Percentiles rank a stretch among this genome's conserved stretches.
phyloP scores from a whole-genome alignment of 2,888 invertebrate species.

The Eupeodes latifasciatus region DNA sequence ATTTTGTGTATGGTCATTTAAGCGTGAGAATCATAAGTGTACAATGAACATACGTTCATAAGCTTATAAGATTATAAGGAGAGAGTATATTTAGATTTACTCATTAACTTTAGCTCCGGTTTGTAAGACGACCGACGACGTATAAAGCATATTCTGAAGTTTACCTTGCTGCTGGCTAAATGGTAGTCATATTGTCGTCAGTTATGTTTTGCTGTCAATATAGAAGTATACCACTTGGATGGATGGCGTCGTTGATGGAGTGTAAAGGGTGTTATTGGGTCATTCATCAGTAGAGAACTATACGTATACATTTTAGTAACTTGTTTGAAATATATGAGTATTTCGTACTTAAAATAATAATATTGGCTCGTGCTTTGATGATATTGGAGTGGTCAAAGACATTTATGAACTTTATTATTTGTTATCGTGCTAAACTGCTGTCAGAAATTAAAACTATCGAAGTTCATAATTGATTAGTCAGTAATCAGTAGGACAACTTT shows the following conservation, averaged over 20 bases:
- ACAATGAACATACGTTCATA: no score
- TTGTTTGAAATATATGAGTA: not conserved
- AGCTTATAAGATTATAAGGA: not conserved
- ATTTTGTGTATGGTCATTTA: slow-evolving; percentile 20
- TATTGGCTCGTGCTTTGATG: slow-evolving; percentile 35
- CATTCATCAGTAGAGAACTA: slow-evolving; percentile 27
- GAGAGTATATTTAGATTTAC: slow-evolving; percentile 8
- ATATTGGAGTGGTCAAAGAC: slow-evolving; percentile 58
- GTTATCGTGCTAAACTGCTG: slow-evolving; percentile 22
- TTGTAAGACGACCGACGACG: slow-evolving; percentile 9
- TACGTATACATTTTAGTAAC: not conserved
- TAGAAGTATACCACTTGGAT: not conserved
- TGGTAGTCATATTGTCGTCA: slow-evolving; percentile 69
- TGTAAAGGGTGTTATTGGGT: slow-evolving; percentile 60
- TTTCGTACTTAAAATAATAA: not conserved
- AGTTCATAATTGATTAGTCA: not conserved
- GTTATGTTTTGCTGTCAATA: not conserved
- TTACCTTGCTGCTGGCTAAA: slow-evolving; percentile 69
- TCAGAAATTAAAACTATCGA: not conserved
- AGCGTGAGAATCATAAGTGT: slow-evolving; percentile 18
- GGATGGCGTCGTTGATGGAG: not conserved
- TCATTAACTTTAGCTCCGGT: slow-evolving; percentile 65
- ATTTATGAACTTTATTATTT: slow-evolving; percentile 41
- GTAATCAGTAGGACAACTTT: no score
- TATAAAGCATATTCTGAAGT: slow-evolving; percentile 27